These are phyloP conservation scores for Drosophila busckii DNA, from an alignment of 1,140 invertebrate species.

Conservation along the genomic window DNA sequence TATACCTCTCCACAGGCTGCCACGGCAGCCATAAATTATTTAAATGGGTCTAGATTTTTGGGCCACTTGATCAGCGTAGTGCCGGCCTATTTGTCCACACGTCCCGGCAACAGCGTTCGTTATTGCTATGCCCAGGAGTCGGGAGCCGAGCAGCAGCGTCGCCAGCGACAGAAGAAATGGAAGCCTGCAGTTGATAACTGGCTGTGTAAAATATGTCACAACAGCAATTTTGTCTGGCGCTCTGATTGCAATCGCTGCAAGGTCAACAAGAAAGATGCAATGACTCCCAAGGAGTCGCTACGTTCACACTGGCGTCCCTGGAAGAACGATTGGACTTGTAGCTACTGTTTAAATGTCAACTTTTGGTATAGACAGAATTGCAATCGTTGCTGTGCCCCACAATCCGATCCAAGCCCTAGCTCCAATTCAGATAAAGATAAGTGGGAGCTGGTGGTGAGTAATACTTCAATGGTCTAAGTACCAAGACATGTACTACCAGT, in stretches of 20 bases:
- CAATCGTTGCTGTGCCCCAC: slow-evolving; percentile 45
- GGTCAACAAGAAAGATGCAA: slow-evolving; percentile 15
- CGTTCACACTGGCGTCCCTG: slow-evolving; percentile 6
- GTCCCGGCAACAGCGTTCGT: slow-evolving; percentile 28
- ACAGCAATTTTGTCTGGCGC: slow-evolving; percentile 65
- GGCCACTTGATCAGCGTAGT: slow-evolving; percentile 40
- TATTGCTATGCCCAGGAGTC: slow-evolving; percentile 43
- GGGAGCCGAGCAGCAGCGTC: slow-evolving; percentile 15
- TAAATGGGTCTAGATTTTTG: slow-evolving; percentile 43
- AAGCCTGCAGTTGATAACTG: slow-evolving; percentile 60
- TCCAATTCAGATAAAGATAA: slow-evolving; percentile 31
- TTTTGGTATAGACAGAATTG: slow-evolving; percentile 58
- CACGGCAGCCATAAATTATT: slow-evolving; percentile 38
- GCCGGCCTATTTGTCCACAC: slow-evolving; percentile 52
- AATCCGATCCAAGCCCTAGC: slow-evolving; percentile 6
- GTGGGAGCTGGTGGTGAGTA: slow-evolving; percentile 42
- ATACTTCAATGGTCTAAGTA: slow-evolving; percentile 15
- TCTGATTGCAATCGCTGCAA: slow-evolving; percentile 47
- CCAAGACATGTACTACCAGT: too few species aligned
- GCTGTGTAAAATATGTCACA: slow-evolving; percentile 41
- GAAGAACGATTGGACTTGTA: slow-evolving; percentile 44
- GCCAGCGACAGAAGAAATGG: slow-evolving; percentile 44
- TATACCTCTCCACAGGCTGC: slow-evolving; percentile 41
- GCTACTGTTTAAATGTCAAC: slow-evolving; percentile 45
- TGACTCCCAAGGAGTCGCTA: not conserved